Percentiles rank a stretch among this genome's conserved stretches.
Conservation (phyloP, 1,140 invertebrate species). For the Pseudomyrmex gracilis region DNA sequence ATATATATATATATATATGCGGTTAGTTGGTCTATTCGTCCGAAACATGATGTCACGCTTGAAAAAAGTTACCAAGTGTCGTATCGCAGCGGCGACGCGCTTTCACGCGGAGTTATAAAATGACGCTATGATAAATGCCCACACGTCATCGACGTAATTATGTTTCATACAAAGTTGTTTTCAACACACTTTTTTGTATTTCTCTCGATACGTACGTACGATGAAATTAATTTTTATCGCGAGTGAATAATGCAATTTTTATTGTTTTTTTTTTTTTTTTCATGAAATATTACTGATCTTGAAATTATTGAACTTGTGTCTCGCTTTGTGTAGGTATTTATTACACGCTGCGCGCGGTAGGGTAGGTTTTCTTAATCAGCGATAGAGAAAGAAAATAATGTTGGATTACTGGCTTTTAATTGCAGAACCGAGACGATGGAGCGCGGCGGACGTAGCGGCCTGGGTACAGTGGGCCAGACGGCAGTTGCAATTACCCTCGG, state of each 20-base stretch:
- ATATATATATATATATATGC: constrained; percentile 13
- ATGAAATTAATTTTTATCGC: not conserved
- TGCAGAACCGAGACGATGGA: constrained; percentile 95
- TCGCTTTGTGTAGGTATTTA: too few relatives aligned
- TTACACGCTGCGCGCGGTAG: too few relatives aligned
- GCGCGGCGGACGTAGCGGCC: constrained; percentile 91
- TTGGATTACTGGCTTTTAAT: constrained; percentile 70
- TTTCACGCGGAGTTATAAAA: constrained; percentile 77
- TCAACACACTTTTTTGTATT: not conserved
- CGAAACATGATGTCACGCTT: constrained; percentile 77
- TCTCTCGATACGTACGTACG: too few relatives aligned
- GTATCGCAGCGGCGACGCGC: constrained; percentile 37
- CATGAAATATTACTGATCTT: too few relatives aligned
- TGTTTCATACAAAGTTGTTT: constrained; percentile 2
- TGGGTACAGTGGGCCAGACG: constrained; percentile 95
- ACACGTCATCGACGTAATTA: constrained; percentile 50
- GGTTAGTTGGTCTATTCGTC: constrained; percentile 78
- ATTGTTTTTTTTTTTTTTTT: too few relatives aligned
- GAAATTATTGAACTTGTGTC: too few relatives aligned
- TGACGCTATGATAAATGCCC: constrained; percentile 51
- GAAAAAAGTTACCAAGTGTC: constrained; percentile 76
- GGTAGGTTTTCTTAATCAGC: not conserved
- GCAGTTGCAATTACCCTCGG: constrained; percentile 90
- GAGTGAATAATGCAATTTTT: not conserved
- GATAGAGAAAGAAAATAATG: constrained; percentile 11